These are phyloP conservation scores for Nemoura dubitans DNA, from an alignment of 2,888 invertebrate species.

Conservation along the genomic window DNA sequence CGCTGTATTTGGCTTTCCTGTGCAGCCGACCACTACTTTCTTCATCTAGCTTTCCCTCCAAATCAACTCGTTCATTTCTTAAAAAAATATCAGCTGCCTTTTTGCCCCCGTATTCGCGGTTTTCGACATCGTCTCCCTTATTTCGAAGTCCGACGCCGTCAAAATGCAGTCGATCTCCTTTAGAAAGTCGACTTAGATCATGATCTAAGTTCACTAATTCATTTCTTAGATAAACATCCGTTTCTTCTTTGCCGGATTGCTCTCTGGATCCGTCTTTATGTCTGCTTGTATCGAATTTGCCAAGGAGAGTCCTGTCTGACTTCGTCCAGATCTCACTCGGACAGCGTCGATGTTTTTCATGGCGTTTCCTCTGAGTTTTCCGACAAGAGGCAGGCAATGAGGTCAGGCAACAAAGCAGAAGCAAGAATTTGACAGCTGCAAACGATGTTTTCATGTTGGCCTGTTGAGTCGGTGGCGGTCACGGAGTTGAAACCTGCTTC, in stretches of 20 bases:
- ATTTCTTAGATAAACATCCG: background rate
- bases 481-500: no score
- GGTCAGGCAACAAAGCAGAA: background rate
- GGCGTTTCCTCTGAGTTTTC: background rate
- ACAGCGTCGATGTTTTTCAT: background rate
- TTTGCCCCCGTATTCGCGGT: no score
- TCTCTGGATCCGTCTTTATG: background rate
- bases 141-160: no score
- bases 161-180: no score
- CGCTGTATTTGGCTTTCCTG: background rate
- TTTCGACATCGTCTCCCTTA: background rate
- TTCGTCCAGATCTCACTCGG: background rate
- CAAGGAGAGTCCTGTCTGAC: background rate
- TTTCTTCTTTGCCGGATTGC: background rate
- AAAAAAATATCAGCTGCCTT: background rate
- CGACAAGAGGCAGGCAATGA: background rate
- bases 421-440: background rate
- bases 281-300: background rate
- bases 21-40: background rate
- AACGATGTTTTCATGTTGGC: background rate
- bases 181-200: no score
- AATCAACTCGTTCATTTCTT: no score
- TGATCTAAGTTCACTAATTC: background rate
- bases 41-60: background rate
- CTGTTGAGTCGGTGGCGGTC: background rate